Base-by-base conservation (phyloP, 2,113 vertebrate genomes). In the Gadus macrocephalus region DNA sequence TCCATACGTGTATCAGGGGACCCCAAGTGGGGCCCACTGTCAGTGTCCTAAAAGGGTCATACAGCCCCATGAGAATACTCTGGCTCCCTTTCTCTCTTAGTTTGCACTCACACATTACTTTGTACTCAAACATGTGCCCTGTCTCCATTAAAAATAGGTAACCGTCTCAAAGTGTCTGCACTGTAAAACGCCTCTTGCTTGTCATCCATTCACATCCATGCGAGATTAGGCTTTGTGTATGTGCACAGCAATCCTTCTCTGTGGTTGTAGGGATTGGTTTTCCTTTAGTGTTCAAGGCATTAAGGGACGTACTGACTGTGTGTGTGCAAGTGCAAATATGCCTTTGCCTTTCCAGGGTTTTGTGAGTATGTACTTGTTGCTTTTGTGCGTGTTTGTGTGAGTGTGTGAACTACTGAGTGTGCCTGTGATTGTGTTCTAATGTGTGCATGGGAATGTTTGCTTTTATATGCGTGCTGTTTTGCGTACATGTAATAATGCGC, bases 231-330 rank as follows among this genome's bases (percentile, higher is more conserved):
- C 20, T 20, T 20, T 20, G 20, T 20, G 85, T 85, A 82, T 76
- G 83, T 81, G 88, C 72, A 75, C 64, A 69, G 71, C 85, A 78
- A 90, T 89, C 86, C 66, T 76, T 60, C 3, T 64, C 83, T 80
- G 83, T 84, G 86, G 79, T 81, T 73, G 77, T 89, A 88, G 88
- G 86, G 89, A 90, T 89, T 90, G 83, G 64, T 28, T 79, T 71
- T 11, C 31, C 5, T 31, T 31, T 31, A 31, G 28, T 31, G 28
- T 31, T 31, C 28, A 5, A n/a, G 53, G 74, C 71, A 70, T 87
- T 85, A 80, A 70, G 78, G 80, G 77, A 86, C 78, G 77, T 79
- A 87, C 82, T 27, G n/a, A 20, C 56, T 28, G 62, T 53, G 11
- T 15, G 14, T 20, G 20, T 20, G 28, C 3, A 31, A 31, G 28